Percentiles rank a stretch among this genome's conserved stretches.
phyloP scores from a whole-genome alignment of 2,797 vertebrate species.

The Varecia variegata region DNA sequence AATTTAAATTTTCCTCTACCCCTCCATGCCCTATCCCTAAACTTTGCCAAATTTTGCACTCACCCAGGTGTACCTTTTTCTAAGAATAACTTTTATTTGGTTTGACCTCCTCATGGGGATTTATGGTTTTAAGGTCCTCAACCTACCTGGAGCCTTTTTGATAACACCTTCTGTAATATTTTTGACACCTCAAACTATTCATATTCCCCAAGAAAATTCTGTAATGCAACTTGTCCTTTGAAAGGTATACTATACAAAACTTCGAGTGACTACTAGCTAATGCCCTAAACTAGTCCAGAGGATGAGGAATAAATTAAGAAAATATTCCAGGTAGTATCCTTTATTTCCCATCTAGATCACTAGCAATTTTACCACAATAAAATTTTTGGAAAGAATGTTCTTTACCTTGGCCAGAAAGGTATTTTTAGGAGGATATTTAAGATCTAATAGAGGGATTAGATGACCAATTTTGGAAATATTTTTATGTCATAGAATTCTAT shows the following conservation, averaged over 20 bases:
- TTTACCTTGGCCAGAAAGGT: not conserved
- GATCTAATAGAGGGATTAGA: not conserved
- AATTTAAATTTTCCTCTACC: not conserved
- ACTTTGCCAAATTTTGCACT: not conserved
- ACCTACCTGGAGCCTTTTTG: not conserved
- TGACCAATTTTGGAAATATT: not conserved
- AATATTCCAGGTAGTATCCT: not conserved
- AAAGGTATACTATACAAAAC: not conserved
- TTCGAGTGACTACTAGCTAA: not conserved
- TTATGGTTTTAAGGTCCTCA: not conserved
- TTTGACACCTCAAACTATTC: not conserved
- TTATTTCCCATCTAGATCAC: not conserved
- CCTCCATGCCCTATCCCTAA: not conserved
- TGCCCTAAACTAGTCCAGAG: not conserved
- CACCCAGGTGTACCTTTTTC: not conserved
- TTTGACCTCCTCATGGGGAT: not conserved
- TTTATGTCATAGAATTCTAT: not conserved
- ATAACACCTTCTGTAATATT: not conserved
- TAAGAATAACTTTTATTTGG: not conserved
- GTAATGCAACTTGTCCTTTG: not conserved
- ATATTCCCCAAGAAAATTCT: not conserved
- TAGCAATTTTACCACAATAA: not conserved
- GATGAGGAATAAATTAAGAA: not conserved
- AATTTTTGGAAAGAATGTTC: not conserved
- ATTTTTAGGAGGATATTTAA: conserved; percentile 4